Percentiles rank a stretch among this genome's conserved stretches.
Evolutionary conservation across 2,113 vertebrate species (phyloP).

Genomic region (Ophthalmolycus amberensis): DNA sequence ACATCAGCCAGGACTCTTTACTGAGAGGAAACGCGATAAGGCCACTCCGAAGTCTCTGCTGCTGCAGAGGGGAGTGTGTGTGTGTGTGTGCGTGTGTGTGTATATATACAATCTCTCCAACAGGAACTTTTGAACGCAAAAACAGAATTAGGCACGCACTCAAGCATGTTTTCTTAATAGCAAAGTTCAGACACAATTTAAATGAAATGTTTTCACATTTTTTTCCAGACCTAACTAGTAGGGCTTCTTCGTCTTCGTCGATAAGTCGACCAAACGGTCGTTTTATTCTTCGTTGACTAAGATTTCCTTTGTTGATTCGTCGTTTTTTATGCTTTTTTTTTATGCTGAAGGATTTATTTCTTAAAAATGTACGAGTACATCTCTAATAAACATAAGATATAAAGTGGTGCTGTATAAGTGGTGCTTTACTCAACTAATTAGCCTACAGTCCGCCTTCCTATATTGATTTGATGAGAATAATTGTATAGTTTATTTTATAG

Average conservation of each 20-base stretch:
- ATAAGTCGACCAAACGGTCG: too few species aligned
- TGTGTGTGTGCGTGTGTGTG: slow-evolving; percentile 1
- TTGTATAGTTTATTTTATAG: background rate
- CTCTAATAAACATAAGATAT: background rate
- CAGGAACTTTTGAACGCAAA: slow-evolving; percentile 30
- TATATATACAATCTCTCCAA: slow-evolving; percentile 10
- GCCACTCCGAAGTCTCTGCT: slow-evolving; percentile 41
- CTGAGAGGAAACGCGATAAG: slow-evolving; percentile 75
- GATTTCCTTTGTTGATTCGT: background rate
- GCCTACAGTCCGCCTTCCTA: too few species aligned
- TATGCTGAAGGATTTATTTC: background rate
- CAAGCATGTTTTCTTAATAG: background rate
- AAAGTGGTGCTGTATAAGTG: too few species aligned
- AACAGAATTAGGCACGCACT: background rate
- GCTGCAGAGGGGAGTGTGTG: slow-evolving; percentile 19
- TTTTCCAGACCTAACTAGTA: background rate
- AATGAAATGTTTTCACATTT: background rate
- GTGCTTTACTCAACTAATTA: too few species aligned
- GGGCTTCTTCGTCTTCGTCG: background rate
- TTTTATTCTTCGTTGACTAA: too few species aligned
- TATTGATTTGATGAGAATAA: background rate
- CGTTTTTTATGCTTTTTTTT: background rate
- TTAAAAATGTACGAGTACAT: background rate
- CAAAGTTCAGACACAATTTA: background rate
- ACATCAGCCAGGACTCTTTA: slow-evolving; percentile 70